Base-by-base conservation (phyloP, 2,888 invertebrate genomes). In the Lumbricus terrestris region DNA sequence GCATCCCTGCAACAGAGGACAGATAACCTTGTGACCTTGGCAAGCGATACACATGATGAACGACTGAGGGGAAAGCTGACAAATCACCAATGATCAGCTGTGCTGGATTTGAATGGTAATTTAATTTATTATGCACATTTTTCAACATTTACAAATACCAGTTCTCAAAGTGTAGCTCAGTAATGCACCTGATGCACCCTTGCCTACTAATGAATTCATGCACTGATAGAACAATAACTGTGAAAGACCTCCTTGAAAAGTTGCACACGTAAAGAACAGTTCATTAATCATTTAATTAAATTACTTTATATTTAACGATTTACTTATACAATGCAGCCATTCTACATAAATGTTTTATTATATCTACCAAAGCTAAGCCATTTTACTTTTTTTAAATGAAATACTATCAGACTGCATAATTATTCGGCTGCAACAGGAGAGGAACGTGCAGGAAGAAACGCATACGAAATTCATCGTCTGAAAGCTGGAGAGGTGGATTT, bases 401-500 rank as follows among this genome's bases (percentile, higher is more conserved):
- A 69, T 6, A n/a, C 69, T 47, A 3, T 69, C 69, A 69, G 69
- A n/a, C 69, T 69, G 69, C n/a, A 69, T n/a, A 69, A 69, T 69
- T n/a, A 69, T n/a, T 69, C 69, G 69, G 69, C 69, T 69, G 29
- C n/a, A 6, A 69, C n/a, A 69, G n/a, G 69, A 8, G 69, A 8
- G 69, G 69, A 69, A 29, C n/a, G n/a, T n/a, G 69, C 69, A n/a
- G 69, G 69, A 69, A 69, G 11, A 69, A 69, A 29, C n/a, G 69
- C 69, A 69, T 69, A 69, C 69, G n/a, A n/a, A 69, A 69, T 69
- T 69, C 69, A 69, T 69, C 69, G n/a, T n/a, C 69, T 69, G 69
- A 69, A 69, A 69, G 29, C 69, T 69, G 69, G 69, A n/a, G 29
- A 29, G n/a, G 69, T 69, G 69, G 69, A n/a, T 29, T 69, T 11